These are phyloP conservation scores for Siphamia tubifer DNA, from an alignment of 2,113 vertebrate species.

Conservation along the genomic window DNA sequence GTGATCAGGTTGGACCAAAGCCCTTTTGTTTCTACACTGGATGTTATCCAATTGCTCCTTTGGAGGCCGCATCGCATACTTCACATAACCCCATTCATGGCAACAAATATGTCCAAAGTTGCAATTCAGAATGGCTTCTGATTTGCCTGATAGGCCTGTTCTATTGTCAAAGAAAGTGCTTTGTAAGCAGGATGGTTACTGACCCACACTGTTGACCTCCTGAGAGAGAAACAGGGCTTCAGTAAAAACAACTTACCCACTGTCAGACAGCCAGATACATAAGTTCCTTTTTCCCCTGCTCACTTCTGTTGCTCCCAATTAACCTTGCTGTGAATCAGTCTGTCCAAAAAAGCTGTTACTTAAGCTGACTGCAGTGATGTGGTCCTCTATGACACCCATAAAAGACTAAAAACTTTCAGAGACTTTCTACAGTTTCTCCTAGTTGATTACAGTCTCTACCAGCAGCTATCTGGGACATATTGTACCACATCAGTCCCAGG, in stretches of 20 bases:
- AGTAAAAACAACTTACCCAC: slow-evolving; percentile 49
- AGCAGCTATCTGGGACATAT: slow-evolving; percentile 61
- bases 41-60: slow-evolving; percentile 56
- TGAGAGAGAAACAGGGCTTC: slow-evolving; percentile 42
- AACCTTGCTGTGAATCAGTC: slow-evolving; percentile 15
- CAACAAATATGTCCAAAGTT: slow-evolving; percentile 64
- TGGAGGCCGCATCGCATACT: slow-evolving; percentile 56
- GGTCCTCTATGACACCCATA: neutral
- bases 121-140: slow-evolving; percentile 51
- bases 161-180: slow-evolving; percentile 66
- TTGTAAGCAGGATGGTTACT: slow-evolving; percentile 56
- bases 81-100: slow-evolving; percentile 67
- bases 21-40: slow-evolving; percentile 66
- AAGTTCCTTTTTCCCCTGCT: neutral
- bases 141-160: slow-evolving; percentile 60
- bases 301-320: neutral
- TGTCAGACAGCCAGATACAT: slow-evolving; percentile 7
- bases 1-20: slow-evolving; percentile 48
- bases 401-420: slow-evolving; percentile 21
- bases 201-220: slow-evolving; percentile 52
- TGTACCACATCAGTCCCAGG: slow-evolving; percentile 57
- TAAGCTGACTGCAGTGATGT: neutral
- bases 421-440: slow-evolving; percentile 18
- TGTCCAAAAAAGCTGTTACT: slow-evolving; percentile 4
- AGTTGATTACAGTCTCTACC: slow-evolving; percentile 31